Evolutionary conservation across 2,113 vertebrate genomes (phyloP).

Genomic region (Pangasianodon gigas): DNA sequence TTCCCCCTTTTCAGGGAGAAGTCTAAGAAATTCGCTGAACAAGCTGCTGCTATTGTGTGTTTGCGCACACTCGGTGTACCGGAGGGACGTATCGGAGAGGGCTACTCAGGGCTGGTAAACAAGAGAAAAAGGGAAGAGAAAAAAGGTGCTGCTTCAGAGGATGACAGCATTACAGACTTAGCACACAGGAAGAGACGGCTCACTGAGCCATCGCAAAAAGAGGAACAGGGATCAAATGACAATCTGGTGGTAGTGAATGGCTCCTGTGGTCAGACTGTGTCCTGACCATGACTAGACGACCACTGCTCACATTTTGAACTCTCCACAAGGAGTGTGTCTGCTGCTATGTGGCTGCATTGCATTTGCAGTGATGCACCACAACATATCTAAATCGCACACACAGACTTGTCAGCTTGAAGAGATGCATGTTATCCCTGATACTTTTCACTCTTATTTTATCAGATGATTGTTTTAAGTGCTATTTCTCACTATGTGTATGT

Average conservation of each 20-base stretch:
- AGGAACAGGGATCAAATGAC: slow-evolving; percentile 9
- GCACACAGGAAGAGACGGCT: slow-evolving; percentile 58
- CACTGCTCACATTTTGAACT: background rate
- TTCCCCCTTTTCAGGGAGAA: slow-evolving; percentile 84
- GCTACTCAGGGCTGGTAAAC: slow-evolving; percentile 73
- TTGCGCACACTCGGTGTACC: slow-evolving; percentile 82
- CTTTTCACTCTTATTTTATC: background rate
- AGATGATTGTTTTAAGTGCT: background rate
- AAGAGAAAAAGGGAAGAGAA: slow-evolving; percentile 85
- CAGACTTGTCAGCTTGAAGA: background rate
- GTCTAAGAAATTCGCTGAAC: slow-evolving; percentile 94
- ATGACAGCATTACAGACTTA: slow-evolving; percentile 40
- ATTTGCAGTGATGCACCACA: background rate
- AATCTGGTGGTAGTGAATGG: slow-evolving; percentile 46
- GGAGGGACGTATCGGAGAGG: slow-evolving; percentile 82
- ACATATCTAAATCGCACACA: background rate
- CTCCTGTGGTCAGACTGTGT: slow-evolving; percentile 40
- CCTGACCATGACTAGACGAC: slow-evolving; percentile 4
- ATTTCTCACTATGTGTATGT: background rate
- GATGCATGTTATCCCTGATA: background rate
- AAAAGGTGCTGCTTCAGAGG: slow-evolving; percentile 51
- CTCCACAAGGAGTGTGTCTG: background rate
- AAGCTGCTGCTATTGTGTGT: slow-evolving; percentile 90
- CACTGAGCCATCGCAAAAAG: slow-evolving; percentile 22
- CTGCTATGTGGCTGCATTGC: background rate